These are phyloP conservation scores for Podarcis muralis DNA, from an alignment of 2,113 vertebrate genomes.

Conservation along the genomic window DNA sequence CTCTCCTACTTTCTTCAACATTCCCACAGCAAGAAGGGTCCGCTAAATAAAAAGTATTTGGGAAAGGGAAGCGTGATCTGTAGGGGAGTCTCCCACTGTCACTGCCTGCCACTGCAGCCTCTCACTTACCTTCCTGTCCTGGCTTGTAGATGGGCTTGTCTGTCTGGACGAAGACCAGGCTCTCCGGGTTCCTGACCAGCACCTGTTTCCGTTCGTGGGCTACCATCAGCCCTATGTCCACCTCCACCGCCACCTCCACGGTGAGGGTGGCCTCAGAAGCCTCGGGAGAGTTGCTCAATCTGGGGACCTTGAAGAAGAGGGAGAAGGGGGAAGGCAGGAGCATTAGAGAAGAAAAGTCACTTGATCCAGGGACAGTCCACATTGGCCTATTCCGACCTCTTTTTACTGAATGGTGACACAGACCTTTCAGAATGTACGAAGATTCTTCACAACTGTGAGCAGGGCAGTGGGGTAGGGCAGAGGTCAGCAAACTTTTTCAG, in stretches of 20 bases:
- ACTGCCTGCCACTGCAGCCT: background rate
- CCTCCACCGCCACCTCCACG: slow-evolving; percentile 50
- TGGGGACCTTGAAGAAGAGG: background rate
- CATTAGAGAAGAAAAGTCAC: background rate
- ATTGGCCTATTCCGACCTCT: too few relatives aligned
- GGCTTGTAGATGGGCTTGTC: slow-evolving; percentile 73
- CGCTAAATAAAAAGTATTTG: background rate
- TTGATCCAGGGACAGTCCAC: too few relatives aligned
- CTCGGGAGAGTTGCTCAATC: fast-evolving
- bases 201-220: slow-evolving; percentile 39
- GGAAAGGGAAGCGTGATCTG: too few relatives aligned
- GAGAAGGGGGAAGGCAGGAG: background rate
- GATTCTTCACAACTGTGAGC: too few relatives aligned
- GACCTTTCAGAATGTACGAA: too few relatives aligned
- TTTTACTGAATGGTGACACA: background rate
- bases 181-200: slow-evolving; percentile 44
- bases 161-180: slow-evolving; percentile 66
- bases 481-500: too few relatives aligned
- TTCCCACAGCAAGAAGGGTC: background rate
- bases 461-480: too few relatives aligned
- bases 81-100: too few relatives aligned
- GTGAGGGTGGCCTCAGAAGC: slow-evolving; percentile 38
- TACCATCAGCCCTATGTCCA: slow-evolving; percentile 49
- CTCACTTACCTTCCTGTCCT: slow-evolving; percentile 57
- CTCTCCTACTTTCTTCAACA: too few relatives aligned